Percentiles rank a stretch among this genome's conserved stretches.
Conservation (phyloP, 2,113 vertebrate genomes). For the Labeo rohita region DNA sequence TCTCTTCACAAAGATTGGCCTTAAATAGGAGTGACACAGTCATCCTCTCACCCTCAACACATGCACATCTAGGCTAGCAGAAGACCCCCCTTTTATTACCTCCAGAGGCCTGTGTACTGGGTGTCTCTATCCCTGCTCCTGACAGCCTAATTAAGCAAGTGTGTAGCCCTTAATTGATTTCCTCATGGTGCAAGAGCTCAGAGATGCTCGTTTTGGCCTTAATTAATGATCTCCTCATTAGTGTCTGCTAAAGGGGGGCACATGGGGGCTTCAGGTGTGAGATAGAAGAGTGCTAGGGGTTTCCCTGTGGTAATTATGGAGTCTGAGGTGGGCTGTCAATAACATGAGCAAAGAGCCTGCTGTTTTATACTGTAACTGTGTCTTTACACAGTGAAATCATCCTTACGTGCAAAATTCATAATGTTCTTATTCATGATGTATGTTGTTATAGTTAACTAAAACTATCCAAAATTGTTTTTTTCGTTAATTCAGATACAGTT, state of each 20-base stretch:
- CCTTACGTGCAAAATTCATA: not conserved
- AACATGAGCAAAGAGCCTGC: constrained; percentile 11
- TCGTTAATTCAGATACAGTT: not conserved
- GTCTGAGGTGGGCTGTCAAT: not conserved
- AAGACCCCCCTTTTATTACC: constrained; percentile 11
- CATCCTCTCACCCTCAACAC: not conserved
- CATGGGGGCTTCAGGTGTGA: constrained; percentile 15
- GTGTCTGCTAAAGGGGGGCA: constrained; percentile 21
- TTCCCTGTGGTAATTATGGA: constrained; percentile 18
- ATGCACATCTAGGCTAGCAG: not conserved
- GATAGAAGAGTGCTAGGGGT: constrained; percentile 1
- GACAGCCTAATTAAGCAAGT: constrained; percentile 34
- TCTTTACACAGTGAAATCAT: not conserved
- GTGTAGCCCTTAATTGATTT: constrained; percentile 48
- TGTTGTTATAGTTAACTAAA: not conserved
- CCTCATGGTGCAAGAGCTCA: constrained; percentile 30
- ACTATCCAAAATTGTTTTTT: not conserved
- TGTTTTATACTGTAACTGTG: not conserved
- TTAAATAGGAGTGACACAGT: constrained; percentile 14
- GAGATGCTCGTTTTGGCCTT: constrained; percentile 34
- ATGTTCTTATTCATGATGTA: not conserved
- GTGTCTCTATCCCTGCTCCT: not conserved
- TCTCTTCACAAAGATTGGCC: not conserved
- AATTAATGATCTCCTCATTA: constrained; percentile 55
- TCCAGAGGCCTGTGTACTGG: constrained; percentile 14